These are phyloP conservation scores for Stichopus chloronotus DNA, from an alignment of 35 echinoderm and acorn worm genomes.

Conservation along the genomic window DNA sequence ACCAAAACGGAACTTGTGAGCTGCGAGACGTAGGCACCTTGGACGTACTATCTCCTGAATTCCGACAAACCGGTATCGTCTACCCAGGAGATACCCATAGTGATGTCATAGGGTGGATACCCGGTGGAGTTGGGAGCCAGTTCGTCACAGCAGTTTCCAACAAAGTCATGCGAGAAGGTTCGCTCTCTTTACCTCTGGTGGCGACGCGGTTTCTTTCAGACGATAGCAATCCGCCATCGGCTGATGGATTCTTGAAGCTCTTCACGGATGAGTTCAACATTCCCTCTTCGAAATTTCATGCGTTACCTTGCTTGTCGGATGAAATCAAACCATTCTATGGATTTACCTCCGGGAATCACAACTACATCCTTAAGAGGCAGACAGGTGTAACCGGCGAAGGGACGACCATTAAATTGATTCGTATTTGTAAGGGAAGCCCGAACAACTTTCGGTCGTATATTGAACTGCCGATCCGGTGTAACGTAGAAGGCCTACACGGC, in stretches of 20 bases:
- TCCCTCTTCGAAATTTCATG: background rate
- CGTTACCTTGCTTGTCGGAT: background rate
- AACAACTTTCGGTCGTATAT: background rate
- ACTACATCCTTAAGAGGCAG: background rate
- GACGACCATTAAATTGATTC: background rate
- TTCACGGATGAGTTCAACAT: background rate
- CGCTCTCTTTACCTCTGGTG: background rate
- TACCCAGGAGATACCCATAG: background rate
- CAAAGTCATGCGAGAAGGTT: background rate
- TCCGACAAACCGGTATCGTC: background rate
- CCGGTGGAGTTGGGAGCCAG: background rate
- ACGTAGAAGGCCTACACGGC: background rate
- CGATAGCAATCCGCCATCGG: background rate
- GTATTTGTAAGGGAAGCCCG: background rate
- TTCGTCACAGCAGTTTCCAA: background rate
- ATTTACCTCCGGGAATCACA: background rate
- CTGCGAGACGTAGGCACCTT: background rate
- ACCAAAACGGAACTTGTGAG: background rate
- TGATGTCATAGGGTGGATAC: background rate
- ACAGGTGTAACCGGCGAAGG: background rate
- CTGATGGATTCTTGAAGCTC: background rate
- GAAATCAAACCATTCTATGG: constrained; percentile 27
- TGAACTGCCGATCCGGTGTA: background rate
- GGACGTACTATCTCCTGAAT: background rate
- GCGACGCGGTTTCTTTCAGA: background rate